A percentile compares a stretch with the other conserved stretches of the same genome.
Evolutionary conservation across 2,113 vertebrate species (phyloP).

Genomic region (Heterochromis multidens): DNA sequence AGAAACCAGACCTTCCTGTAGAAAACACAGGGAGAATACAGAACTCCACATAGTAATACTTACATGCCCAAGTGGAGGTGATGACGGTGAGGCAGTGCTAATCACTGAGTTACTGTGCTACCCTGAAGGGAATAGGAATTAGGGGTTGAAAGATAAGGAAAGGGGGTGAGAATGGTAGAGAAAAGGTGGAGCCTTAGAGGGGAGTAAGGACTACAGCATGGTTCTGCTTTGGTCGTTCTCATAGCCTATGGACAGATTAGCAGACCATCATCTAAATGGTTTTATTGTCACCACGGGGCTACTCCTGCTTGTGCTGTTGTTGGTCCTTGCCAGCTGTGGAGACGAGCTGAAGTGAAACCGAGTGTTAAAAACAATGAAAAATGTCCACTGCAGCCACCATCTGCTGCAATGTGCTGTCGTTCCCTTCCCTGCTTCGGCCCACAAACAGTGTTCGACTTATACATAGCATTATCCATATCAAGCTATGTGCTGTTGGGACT

Average conservation of each 20-base stretch:
- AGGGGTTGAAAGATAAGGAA: not conserved
- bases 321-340: not conserved
- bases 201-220: not conserved
- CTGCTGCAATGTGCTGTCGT: not conserved
- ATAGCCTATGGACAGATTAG: not conserved
- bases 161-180: not conserved
- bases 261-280: not conserved
- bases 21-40: not conserved
- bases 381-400: not conserved
- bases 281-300: not conserved
- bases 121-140: not conserved
- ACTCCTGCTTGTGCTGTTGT: not conserved
- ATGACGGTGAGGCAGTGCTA: not conserved
- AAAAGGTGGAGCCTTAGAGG: not conserved
- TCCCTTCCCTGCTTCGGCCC: not conserved
- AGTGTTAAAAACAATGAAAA: not conserved
- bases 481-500: not conserved
- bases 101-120: not conserved
- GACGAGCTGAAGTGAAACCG: not conserved
- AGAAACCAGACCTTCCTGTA: not conserved
- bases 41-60: not conserved
- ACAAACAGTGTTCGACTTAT: not conserved
- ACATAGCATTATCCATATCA: rapidly evolving
- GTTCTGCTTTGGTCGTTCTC: not conserved
- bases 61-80: not conserved